Evolutionary conservation across 2,888 invertebrate species (phyloP).

Genomic region (Aporophyla lueneburgensis): DNA sequence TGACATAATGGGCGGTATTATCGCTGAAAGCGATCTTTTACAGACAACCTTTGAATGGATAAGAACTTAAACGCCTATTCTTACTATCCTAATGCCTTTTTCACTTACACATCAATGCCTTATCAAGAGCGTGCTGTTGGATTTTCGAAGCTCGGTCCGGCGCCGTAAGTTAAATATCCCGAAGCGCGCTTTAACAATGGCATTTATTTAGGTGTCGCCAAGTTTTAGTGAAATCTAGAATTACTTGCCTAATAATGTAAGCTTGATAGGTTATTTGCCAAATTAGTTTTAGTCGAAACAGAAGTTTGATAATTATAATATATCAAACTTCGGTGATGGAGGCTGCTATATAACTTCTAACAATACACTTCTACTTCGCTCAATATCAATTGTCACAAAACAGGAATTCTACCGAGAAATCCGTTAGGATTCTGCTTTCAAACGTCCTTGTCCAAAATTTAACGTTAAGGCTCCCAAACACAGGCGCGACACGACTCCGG

Average conservation of each 20-base stretch:
- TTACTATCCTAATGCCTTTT: background rate
- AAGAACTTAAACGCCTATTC: background rate
- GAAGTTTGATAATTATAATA: background rate
- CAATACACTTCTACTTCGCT: background rate
- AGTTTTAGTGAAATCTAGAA: no score
- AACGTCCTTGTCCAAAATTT: constrained; percentile 30
- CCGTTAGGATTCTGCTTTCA: constrained; percentile 13
- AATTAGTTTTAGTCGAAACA: background rate
- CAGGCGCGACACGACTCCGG: background rate
- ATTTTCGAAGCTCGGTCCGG: no score
- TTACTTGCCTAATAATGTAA: background rate
- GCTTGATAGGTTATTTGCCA: background rate
- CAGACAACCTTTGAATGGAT: no score
- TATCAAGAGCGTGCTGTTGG: no score
- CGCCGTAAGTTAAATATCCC: no score
- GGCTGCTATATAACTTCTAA: background rate
- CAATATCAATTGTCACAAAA: constrained; percentile 11
- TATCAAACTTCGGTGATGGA: no score
- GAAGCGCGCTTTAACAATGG: no score
- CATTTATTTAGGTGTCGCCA: no score
- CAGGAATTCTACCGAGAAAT: constrained; percentile 11
- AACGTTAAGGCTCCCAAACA: background rate
- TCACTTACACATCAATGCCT: no score
- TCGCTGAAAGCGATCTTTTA: no score
- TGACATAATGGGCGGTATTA: no score